Base-by-base conservation (phyloP, 2,888 invertebrate genomes). In the Pachycephus smyrnensis region DNA sequence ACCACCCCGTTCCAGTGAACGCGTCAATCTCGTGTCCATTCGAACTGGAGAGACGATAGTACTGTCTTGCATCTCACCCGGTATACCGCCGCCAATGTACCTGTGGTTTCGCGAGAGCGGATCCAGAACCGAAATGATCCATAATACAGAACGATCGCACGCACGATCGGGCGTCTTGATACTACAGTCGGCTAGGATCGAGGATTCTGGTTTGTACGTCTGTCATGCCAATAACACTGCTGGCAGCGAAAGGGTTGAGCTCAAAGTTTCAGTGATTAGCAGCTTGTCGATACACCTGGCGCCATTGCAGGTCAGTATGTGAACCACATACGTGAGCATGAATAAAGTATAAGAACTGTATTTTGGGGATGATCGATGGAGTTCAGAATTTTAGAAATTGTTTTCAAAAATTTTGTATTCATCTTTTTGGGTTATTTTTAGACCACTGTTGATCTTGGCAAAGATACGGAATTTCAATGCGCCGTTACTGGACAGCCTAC, bases 211-310 rank as follows among this genome's bases (percentile, higher is more conserved):
- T 75, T 94, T 96, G 86, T 98, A 97, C 92, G 94, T 96, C 79
- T 98, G 98, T 92, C 96, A 96, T 93, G 96, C 97, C 78, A 97
- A 97, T 92, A 98, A 98, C 91, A 96, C 96, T 11, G 96, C 96
- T 3, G 98, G 98, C 36, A 96, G 90, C 76, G 91, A 91, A 85
- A 88, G 91, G 84, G 90, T 91, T 78, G 91, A 91, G 80, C 88
- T 91, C 79, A 91, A 91, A 82, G 91, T 92, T 80, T 88, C 90
- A 77, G 89, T 92, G 85, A 88, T 91, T 84, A 91, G 89, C 83
- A 89, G 89, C 81, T 87, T 92, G 79, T 89, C 90, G 77, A 91
- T 91, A 77, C 89, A 90, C 79, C 87, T 91, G 35, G 86, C 89
- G 35, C 91, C 91, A 81, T 90, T 87, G 81, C 93, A 94, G 90